Evolutionary conservation across 1,140 invertebrate species (phyloP).

Genomic region (Eriosoma lanigerum): DNA sequence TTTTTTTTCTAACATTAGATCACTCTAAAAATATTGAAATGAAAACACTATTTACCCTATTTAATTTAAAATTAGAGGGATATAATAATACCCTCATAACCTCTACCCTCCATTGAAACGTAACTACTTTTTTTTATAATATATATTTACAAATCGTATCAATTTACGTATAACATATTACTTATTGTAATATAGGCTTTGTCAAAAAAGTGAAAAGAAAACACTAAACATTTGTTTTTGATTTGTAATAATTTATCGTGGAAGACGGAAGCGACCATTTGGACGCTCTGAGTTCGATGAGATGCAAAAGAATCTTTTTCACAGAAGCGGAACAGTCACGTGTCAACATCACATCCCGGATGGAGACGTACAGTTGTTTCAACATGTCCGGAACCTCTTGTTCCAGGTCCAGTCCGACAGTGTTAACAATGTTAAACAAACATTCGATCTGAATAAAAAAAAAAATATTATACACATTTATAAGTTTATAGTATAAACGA

Average conservation of each 20-base stretch:
- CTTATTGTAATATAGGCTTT: no score
- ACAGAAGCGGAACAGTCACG: conserved; percentile 67
- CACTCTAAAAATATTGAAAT: no score
- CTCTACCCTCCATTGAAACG: no score
- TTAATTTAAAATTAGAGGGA: no score
- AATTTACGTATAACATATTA: no score
- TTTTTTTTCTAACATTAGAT: no score
- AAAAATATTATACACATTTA: not conserved
- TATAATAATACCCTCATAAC: no score
- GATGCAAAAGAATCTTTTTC: conserved; percentile 78
- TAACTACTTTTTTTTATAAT: no score
- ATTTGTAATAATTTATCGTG: conserved; percentile 2
- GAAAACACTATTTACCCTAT: no score
- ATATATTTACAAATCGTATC: no score
- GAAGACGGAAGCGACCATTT: not conserved
- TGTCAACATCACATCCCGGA: conserved; percentile 82
- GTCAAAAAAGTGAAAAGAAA: not conserved
- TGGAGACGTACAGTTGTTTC: conserved; percentile 71
- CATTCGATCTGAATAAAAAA: conserved; percentile 71
- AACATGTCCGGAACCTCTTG: conserved; percentile 75
- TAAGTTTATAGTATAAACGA: no score
- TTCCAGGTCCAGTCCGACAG: conserved; percentile 82
- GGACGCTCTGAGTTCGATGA: conserved; percentile 84
- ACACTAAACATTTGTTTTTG: conserved; percentile 9
- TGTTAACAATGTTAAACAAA: conserved; percentile 82